phyloP scores from a whole-genome alignment of 2,888 invertebrate species.

The Latheticus oryzae region DNA sequence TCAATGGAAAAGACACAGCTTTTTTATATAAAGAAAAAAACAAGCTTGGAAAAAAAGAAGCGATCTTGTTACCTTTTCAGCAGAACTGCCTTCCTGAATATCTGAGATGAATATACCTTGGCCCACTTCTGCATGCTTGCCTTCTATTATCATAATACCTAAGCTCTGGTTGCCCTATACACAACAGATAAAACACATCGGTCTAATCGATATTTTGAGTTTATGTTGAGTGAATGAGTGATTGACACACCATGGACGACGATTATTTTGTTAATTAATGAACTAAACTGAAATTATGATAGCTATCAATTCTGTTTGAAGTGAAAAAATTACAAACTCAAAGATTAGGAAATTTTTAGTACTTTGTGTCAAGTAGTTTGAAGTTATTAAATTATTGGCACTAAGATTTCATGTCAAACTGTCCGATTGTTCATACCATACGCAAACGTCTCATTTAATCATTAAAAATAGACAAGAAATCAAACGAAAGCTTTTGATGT shows the following conservation, averaged over 20 bases:
- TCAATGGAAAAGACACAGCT: slow-evolving; percentile 54
- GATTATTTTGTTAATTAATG: too few relatives aligned
- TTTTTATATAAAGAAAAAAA: slow-evolving; percentile 34
- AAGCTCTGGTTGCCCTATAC: slow-evolving; percentile 81
- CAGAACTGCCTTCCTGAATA: slow-evolving; percentile 89
- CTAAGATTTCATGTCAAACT: too few relatives aligned
- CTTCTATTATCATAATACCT: slow-evolving; percentile 96
- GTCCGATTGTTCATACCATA: too few relatives aligned
- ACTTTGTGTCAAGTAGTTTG: too few relatives aligned
- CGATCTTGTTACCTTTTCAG: slow-evolving; percentile 76
- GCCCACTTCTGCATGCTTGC: slow-evolving; percentile 91
- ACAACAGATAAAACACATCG: slow-evolving; percentile 44
- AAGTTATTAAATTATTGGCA: too few relatives aligned
- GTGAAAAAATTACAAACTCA: too few relatives aligned
- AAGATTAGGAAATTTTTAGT: too few relatives aligned
- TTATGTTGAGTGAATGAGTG: slow-evolving; percentile 7
- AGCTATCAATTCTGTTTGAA: too few relatives aligned
- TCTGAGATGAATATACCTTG: slow-evolving; percentile 94
- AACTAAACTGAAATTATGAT: too few relatives aligned
- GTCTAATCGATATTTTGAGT: slow-evolving; percentile 5
- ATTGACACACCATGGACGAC: slow-evolving; percentile 12
- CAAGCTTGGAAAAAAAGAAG: slow-evolving; percentile 28
- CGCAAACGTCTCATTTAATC: too few relatives aligned
- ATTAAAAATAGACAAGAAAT: too few relatives aligned
- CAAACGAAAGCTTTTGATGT: too few relatives aligned